Conservation (phyloP, 1,140 invertebrate species). For the Mycetomoellerius zeteki region DNA sequence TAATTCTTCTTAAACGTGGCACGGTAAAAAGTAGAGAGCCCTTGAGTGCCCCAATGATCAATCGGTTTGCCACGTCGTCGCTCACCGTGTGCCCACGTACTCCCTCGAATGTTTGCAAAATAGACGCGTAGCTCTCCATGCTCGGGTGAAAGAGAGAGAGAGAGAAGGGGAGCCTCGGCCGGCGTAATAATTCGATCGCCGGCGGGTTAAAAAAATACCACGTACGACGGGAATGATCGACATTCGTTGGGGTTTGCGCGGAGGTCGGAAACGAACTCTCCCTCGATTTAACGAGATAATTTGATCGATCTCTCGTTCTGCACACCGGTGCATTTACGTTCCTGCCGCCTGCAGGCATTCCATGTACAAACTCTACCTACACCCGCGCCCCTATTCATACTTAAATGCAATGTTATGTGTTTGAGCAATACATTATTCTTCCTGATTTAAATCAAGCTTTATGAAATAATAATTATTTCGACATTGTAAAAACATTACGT, state of each 20-base stretch:
- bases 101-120: constrained; percentile 56
- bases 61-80: constrained; percentile 41
- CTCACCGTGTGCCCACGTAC: constrained; percentile 42
- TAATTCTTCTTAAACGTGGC: constrained; percentile 54
- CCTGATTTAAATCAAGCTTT: background rate
- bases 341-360: constrained; percentile 35
- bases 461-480: background rate
- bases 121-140: constrained; percentile 41
- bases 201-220: constrained; percentile 66
- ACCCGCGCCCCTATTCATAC: constrained; percentile 11
- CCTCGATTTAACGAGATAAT: constrained; percentile 61
- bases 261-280: constrained; percentile 40
- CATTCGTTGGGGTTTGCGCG: constrained; percentile 41
- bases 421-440: background rate
- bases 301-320: constrained; percentile 54
- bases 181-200: constrained; percentile 69
- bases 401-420: constrained; percentile 20
- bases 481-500: background rate
- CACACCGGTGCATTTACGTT: constrained; percentile 59
- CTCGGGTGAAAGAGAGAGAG: background rate
- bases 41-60: constrained; percentile 43
- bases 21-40: constrained; percentile 42
- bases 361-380: background rate
- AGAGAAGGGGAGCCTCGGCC: constrained; percentile 7
- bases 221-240: constrained; percentile 40